Percentiles rank a stretch among this genome's conserved stretches.
These are phyloP conservation scores for Micromesistius poutassou DNA, from an alignment of 2,797 vertebrate genomes.

Conservation along the genomic window DNA sequence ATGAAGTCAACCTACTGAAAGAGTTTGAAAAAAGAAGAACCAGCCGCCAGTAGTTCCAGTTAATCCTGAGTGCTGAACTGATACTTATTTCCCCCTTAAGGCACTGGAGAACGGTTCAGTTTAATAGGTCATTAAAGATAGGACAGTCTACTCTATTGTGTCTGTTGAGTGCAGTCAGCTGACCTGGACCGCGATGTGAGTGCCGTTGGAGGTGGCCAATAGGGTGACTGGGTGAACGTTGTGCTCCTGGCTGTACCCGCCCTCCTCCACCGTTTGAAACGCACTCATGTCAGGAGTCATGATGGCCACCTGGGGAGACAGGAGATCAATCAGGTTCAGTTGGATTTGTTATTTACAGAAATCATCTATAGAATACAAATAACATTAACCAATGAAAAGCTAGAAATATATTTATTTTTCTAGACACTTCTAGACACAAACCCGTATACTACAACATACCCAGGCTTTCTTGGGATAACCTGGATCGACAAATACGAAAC, in stretches of 20 bases:
- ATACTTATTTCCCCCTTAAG: too few relatives aligned
- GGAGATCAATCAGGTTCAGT: neutral
- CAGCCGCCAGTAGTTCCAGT: too few relatives aligned
- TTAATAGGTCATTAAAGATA: too few relatives aligned
- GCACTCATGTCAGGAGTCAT: conserved; percentile 94
- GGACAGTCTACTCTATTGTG: too few relatives aligned
- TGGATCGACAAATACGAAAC: too few relatives aligned
- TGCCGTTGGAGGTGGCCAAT: conserved; percentile 97
- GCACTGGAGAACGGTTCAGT: too few relatives aligned
- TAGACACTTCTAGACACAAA: neutral
- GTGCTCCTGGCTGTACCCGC: conserved; percentile 85
- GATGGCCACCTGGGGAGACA: conserved; percentile 87
- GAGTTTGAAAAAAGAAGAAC: too few relatives aligned
- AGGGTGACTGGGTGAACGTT: conserved; percentile 90
- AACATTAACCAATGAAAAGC: neutral
- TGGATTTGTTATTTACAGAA: neutral
- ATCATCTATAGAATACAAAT: neutral
- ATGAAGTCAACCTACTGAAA: neutral
- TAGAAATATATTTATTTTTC: neutral
- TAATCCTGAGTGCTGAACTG: too few relatives aligned
- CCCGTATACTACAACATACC: too few relatives aligned
- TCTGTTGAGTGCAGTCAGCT: conserved; percentile 13
- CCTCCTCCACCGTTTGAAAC: conserved; percentile 86
- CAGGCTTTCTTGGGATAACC: too few relatives aligned
- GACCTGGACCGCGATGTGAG: conserved; percentile 98